These are phyloP conservation scores for Ceratoteleas bidentatus DNA, from an alignment of 1,140 invertebrate species.

Conservation along the genomic window DNA sequence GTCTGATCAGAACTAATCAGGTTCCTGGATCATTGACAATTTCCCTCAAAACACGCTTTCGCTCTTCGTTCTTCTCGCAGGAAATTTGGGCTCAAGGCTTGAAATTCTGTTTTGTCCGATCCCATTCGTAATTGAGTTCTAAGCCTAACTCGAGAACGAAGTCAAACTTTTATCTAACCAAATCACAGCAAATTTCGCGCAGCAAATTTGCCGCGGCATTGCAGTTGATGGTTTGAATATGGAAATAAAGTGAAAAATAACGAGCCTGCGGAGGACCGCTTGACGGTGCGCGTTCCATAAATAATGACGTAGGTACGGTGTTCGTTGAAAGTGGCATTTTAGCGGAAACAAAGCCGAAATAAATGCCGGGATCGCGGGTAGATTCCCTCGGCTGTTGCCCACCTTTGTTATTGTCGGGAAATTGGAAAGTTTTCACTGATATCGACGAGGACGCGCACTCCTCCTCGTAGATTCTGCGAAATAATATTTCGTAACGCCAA, in stretches of 20 bases:
- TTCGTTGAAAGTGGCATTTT: slow-evolving; percentile 61
- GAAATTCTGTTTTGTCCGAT: neutral
- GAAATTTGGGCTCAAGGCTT: neutral
- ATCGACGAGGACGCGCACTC: slow-evolving; percentile 50
- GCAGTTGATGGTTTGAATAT: slow-evolving; percentile 53
- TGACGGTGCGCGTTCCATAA: slow-evolving; percentile 54
- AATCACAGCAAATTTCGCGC: slow-evolving; percentile 31
- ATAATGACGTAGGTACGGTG: slow-evolving; percentile 52
- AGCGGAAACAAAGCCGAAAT: slow-evolving; percentile 66
- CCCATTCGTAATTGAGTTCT: slow-evolving; percentile 2
- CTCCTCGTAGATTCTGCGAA: slow-evolving; percentile 63
- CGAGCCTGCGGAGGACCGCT: slow-evolving; percentile 46
- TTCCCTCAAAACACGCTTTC: neutral
- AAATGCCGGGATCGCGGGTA: slow-evolving; percentile 49
- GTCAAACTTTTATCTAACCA: slow-evolving; percentile 23
- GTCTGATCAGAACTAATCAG: neutral
- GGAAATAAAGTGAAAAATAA: slow-evolving; percentile 67
- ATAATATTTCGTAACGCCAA: slow-evolving; percentile 68
- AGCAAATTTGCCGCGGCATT: slow-evolving; percentile 33
- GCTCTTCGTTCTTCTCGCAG: neutral
- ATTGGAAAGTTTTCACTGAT: slow-evolving; percentile 74
- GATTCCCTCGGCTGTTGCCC: slow-evolving; percentile 18
- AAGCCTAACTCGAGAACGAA: slow-evolving; percentile 1
- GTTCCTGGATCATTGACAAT: neutral
- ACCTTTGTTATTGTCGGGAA: slow-evolving; percentile 73